Percentiles rank a stretch among this genome's conserved stretches.
These are phyloP conservation scores for Montipora foliosa DNA, from an alignment of 64 coral and sea anemone genomes.

Conservation along the genomic window DNA sequence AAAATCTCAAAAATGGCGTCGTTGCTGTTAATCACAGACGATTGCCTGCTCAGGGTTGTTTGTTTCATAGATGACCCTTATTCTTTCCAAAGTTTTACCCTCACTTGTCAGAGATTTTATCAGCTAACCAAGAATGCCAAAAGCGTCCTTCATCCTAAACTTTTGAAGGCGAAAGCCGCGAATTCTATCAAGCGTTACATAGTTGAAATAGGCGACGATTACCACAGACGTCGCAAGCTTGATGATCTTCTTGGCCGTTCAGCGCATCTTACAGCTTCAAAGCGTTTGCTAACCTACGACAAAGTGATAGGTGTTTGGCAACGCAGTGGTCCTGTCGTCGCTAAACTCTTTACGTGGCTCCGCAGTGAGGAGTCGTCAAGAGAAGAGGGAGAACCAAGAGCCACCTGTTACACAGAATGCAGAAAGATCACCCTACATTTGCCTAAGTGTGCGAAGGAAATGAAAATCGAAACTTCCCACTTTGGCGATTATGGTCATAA, in stretches of 20 bases:
- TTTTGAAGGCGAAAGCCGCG: conserved; percentile 48
- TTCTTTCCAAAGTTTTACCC: conserved; percentile 44
- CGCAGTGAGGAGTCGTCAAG: not conserved
- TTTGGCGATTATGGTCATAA: conserved; percentile 58
- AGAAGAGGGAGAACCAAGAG: conserved; percentile 50
- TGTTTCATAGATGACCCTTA: conserved; percentile 2
- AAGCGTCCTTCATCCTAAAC: conserved; percentile 38
- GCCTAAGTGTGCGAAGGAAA: conserved; percentile 35
- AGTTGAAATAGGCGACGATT: conserved; percentile 21
- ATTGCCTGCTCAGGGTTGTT: conserved; percentile 54
- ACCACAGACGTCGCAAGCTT: conserved; percentile 17
- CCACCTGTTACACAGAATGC: conserved; percentile 55
- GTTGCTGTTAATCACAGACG: conserved; percentile 50
- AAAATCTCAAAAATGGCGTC: conserved; percentile 3
- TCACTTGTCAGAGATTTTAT: conserved; percentile 67
- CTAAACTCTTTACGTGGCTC: conserved; percentile 73
- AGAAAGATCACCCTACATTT: conserved; percentile 43
- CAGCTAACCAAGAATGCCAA: conserved; percentile 39
- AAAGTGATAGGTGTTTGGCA: conserved; percentile 67
- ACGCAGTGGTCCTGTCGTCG: conserved; percentile 70
- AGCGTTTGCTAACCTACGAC: conserved; percentile 28
- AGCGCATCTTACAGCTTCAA: not conserved
- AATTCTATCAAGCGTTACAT: conserved; percentile 54
- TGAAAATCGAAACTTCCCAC: conserved; percentile 52
- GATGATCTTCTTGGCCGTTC: conserved; percentile 5